Percentiles rank a stretch among this genome's conserved stretches.
These are phyloP conservation scores for Ceratotherium simum DNA, from an alignment of 2,113 vertebrate genomes.

Conservation along the genomic window DNA sequence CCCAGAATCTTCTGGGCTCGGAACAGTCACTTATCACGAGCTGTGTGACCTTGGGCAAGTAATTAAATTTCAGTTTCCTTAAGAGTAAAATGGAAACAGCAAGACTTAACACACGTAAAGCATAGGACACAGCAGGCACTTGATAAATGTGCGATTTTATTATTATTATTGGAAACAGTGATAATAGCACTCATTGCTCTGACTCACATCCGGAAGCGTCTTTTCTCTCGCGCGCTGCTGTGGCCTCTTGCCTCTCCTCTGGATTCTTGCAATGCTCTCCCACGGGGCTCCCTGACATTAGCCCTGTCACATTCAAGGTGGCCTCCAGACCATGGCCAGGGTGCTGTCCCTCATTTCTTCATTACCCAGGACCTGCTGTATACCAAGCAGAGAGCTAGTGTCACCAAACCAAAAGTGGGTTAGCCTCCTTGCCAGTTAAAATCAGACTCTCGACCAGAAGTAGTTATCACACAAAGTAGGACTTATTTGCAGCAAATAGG, in stretches of 20 bases:
- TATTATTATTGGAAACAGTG: not conserved
- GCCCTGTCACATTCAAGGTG: not conserved
- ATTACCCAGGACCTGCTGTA: not conserved
- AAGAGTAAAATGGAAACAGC: not conserved
- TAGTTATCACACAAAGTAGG: too few relatives aligned
- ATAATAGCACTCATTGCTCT: not conserved
- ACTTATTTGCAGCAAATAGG: too few relatives aligned
- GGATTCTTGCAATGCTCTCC: not conserved
- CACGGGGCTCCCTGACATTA: too few relatives aligned
- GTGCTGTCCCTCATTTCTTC: not conserved
- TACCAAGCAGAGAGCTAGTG: not conserved
- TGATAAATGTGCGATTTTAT: not conserved
- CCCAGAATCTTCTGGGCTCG: not conserved
- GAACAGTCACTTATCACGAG: not conserved
- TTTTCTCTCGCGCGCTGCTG: not conserved
- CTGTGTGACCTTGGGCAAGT: not conserved
- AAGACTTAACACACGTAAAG: not conserved
- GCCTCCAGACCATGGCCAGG: not conserved
- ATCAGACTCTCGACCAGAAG: too few relatives aligned
- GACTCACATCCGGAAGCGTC: not conserved
- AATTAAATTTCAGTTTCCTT: not conserved
- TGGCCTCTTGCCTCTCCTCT: not conserved
- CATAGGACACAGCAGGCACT: not conserved
- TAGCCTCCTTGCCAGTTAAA: too few relatives aligned
- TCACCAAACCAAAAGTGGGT: too few relatives aligned